Base-by-base conservation (phyloP, 2,888 invertebrate species). In the Macrosoma leucophasiata region DNA sequence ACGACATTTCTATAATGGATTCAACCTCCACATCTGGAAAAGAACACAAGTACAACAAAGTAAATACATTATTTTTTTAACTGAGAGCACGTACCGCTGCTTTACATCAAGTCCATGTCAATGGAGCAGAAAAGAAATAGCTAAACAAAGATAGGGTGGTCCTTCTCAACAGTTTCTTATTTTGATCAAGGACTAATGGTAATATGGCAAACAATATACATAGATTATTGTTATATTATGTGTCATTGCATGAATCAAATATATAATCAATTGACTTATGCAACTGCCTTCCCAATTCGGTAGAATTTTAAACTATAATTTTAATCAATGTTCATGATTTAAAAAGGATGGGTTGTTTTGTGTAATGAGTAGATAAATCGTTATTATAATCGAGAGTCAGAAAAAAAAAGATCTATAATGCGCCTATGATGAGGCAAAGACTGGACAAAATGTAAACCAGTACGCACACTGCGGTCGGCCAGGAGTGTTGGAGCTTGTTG, bases 1-100 rank as follows among this genome's bases (percentile, higher is more conserved):
- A 76, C 82, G 81, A 82, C 62, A 78, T 77, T 78, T 75, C 74
- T 77, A 81, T 79, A 75, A 81, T 76, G 72, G 78, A 79, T 76
- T 82, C 79, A 82, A 82, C 74, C 81, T 77, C 84, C 82, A 81
- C 65, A 84, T 81, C 84, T 84, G 84, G 70, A 82, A 84, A 84
- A 84, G 82, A 82, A 82, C 82, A 82, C 84, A 84, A 84, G 82
- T 84, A 84, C 84, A 84, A 84, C 82, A 82, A 81, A 75, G 76
- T 82, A 74, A 84, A 81, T 81, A 82, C 64, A 69, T 52, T 50
- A 55, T 39, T 49, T 58, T 61, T 62, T 58, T 55, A 39, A 48
- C 50, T 62, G 58, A 64, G 59, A 65, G 54, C 65, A 69, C 67
- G 74, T 64, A 69, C 73, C 71, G 74, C 82, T 78, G 81, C 62